These are phyloP conservation scores for Cryptus armator DNA, from an alignment of 2,888 invertebrate genomes.

Conservation along the genomic window DNA sequence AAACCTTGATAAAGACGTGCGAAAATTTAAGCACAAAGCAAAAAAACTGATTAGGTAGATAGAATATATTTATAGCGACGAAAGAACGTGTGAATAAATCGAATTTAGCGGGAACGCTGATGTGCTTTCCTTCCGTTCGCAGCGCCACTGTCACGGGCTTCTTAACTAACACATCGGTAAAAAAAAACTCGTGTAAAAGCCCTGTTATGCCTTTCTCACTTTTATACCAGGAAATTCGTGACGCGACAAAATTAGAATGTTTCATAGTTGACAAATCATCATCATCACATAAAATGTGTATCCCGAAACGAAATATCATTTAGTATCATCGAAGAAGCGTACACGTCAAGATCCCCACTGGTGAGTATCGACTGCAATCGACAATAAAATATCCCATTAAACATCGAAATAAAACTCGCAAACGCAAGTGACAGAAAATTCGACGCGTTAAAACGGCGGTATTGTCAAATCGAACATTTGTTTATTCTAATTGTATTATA, in stretches of 20 bases:
- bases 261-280: constrained; percentile 59
- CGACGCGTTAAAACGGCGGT: constrained; percentile 16
- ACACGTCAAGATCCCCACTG: constrained; percentile 19
- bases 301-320: constrained; percentile 20
- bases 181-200: not conserved
- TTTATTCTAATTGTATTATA: too few relatives aligned
- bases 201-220: constrained; percentile 23
- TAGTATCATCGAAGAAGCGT: constrained; percentile 32
- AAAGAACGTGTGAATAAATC: not conserved
- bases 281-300: constrained; percentile 41
- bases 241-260: constrained; percentile 64
- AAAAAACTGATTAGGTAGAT: not conserved
- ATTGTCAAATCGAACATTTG: not conserved
- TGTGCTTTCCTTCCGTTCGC: not conserved
- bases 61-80: not conserved
- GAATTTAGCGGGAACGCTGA: not conserved
- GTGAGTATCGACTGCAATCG: constrained; percentile 33
- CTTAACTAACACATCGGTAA: not conserved
- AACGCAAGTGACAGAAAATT: constrained; percentile 8
- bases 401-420: not conserved
- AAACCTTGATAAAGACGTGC: not conserved
- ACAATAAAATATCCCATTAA: not conserved
- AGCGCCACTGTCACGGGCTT: not conserved
- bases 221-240: constrained; percentile 48
- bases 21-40: not conserved